A percentile compares a stretch with the other conserved stretches of the same genome.
These are phyloP conservation scores for Leptinotarsa haldemani DNA, from an alignment of 2,888 invertebrate species.

Conservation along the genomic window DNA sequence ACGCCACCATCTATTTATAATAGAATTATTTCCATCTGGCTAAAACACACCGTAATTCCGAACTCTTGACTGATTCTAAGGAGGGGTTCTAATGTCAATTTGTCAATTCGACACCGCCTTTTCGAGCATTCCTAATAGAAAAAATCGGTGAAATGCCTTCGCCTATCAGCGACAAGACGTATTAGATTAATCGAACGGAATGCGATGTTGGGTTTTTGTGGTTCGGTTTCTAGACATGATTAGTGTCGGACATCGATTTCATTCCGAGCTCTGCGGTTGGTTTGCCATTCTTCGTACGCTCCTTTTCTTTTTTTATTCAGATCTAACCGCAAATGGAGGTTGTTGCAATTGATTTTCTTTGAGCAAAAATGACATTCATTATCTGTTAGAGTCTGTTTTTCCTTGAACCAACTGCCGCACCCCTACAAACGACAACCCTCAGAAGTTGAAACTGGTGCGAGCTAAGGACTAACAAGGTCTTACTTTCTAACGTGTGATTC, in stretches of 20 bases:
- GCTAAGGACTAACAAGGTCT: too few relatives aligned
- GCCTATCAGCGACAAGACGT: neutral
- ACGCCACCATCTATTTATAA: too few relatives aligned
- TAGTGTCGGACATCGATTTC: constrained; percentile 12
- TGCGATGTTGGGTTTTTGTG: neutral
- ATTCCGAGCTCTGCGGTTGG: neutral
- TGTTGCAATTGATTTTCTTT: neutral
- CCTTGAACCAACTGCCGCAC: too few relatives aligned
- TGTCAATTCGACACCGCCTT: too few relatives aligned
- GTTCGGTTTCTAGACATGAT: neutral
- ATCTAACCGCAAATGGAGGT: neutral
- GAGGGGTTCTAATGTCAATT: too few relatives aligned
- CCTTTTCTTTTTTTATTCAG: neutral
- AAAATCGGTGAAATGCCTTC: neutral
- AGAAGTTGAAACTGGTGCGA: too few relatives aligned
- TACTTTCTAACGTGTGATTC: too few relatives aligned
- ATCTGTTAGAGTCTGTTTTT: too few relatives aligned
- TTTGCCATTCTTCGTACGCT: neutral
- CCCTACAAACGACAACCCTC: too few relatives aligned
- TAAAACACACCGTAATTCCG: too few relatives aligned
- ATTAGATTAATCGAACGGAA: neutral
- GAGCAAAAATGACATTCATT: neutral
- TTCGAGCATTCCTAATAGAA: neutral
- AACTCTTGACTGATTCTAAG: too few relatives aligned
- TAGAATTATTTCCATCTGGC: too few relatives aligned